These are phyloP conservation scores for Neofelis nebulosa DNA, from an alignment of 2,113 vertebrate genomes.

Conservation along the genomic window DNA sequence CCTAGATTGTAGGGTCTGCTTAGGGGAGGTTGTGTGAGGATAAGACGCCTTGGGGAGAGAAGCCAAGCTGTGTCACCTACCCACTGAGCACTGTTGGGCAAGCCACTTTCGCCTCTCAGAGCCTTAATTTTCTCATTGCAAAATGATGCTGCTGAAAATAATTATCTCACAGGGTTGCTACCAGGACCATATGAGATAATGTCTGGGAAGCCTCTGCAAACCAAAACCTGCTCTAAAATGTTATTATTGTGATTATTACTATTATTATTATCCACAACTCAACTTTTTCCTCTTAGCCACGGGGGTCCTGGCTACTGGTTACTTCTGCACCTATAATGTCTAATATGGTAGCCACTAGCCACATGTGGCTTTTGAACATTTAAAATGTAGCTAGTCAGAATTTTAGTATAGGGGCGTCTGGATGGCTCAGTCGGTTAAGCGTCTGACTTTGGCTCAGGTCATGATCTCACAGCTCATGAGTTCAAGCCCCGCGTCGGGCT, in stretches of 20 bases:
- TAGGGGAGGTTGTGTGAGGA: background rate
- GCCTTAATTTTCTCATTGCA: conserved; percentile 1
- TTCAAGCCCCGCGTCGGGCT: too few species aligned
- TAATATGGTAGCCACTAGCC: background rate
- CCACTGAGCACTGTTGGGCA: background rate
- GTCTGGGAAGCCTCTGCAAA: background rate
- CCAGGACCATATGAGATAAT: background rate
- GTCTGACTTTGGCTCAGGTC: too few species aligned
- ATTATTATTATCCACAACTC: background rate
- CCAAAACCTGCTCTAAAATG: background rate
- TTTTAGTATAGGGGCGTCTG: background rate
- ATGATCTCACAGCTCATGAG: too few species aligned
- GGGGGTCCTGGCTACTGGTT: background rate
- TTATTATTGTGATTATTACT: background rate
- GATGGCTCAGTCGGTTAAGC: too few species aligned
- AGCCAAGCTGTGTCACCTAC: background rate
- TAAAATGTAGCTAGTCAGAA: background rate
- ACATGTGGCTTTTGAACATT: background rate
- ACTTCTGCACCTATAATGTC: background rate
- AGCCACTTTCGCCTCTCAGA: background rate
- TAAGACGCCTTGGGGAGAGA: background rate
- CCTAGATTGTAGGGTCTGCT: background rate
- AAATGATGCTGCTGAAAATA: background rate
- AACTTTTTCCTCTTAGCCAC: background rate
- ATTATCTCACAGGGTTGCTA: background rate